Evolutionary conservation across 64 coral and sea anemone species (phyloP).

Genomic region (Hydrozoanthus tunicans): DNA sequence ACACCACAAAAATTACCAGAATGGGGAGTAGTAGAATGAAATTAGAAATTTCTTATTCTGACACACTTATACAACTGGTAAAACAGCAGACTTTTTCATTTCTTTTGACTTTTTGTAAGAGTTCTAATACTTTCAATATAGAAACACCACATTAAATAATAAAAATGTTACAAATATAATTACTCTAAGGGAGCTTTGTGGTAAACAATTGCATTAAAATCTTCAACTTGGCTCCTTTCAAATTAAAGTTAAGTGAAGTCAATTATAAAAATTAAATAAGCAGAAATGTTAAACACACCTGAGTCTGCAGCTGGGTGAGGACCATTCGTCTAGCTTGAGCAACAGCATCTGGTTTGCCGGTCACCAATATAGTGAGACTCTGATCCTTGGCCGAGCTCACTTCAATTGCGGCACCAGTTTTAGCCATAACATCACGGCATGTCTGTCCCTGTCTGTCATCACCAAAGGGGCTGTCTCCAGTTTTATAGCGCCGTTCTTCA

Average conservation of each 20-base stretch:
- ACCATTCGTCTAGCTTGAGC: conserved; percentile 89
- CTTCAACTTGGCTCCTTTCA: background rate
- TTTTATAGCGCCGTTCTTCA: conserved; percentile 87
- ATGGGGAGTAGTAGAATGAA: too few species aligned
- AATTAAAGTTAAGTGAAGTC: background rate
- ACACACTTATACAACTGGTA: too few species aligned
- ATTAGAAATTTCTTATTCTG: too few species aligned
- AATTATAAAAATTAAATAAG: background rate
- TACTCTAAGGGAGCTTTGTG: too few species aligned
- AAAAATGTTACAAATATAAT: too few species aligned
- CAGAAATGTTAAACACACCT: conserved; percentile 52
- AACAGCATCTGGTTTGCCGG: conserved; percentile 87
- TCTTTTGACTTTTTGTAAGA: too few species aligned
- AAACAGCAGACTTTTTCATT: too few species aligned
- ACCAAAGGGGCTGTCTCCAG: conserved; percentile 86
- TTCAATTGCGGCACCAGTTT: conserved; percentile 98
- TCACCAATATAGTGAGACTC: conserved; percentile 95
- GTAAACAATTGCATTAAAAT: too few species aligned
- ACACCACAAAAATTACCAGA: background rate
- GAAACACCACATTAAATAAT: too few species aligned
- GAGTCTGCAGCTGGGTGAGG: conserved; percentile 90
- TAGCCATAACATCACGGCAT: conserved; percentile 90
- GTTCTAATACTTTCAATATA: too few species aligned
- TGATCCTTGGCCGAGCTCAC: conserved; percentile 94
- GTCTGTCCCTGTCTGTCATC: conserved; percentile 86